Conservation (phyloP, 1,140 invertebrate genomes). For the Pachyrhynchus sulphureomaculatus region DNA sequence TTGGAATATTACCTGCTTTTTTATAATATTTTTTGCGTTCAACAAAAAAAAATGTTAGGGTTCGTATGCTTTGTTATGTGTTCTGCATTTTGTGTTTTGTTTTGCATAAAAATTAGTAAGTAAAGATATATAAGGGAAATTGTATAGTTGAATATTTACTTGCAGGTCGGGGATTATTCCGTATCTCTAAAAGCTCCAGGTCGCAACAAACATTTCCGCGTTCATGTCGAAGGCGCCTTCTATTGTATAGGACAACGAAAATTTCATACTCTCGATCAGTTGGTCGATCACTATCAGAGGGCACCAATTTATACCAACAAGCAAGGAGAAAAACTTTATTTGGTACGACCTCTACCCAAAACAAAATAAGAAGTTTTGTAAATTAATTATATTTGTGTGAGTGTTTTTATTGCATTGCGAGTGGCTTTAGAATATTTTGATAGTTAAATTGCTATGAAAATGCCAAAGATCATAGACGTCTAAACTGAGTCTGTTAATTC, state of each 20-base stretch:
- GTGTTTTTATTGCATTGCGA: conserved; percentile 29
- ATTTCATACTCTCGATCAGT: conserved; percentile 92
- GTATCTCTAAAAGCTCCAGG: conserved; percentile 97
- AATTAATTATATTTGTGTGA: conserved; percentile 27
- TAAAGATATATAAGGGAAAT: no score
- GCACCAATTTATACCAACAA: conserved; percentile 98
- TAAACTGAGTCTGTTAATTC: neutral
- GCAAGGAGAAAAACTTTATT: conserved; percentile 89
- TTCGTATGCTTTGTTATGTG: no score
- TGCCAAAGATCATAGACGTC: neutral
- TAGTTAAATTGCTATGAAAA: conserved; percentile 5
- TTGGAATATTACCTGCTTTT: no score
- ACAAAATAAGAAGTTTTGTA: conserved; percentile 46
- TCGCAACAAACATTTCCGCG: conserved; percentile 98
- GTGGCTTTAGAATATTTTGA: conserved; percentile 18
- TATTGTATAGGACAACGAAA: conserved; percentile 98
- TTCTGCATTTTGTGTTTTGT: no score
- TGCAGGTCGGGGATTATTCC: conserved; percentile 95
- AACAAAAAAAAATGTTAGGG: no score
- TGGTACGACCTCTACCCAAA: conserved; percentile 83
- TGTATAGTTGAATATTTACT: no score
- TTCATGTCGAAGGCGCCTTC: conserved; percentile 90
- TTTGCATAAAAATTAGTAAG: no score
- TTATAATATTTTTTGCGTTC: no score
- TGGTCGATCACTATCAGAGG: conserved; percentile 97